Evolutionary conservation across 1,140 invertebrate genomes (phyloP), one percentile per base, ranked within the genome.

Genomic region (Formica exsecta): DNA sequence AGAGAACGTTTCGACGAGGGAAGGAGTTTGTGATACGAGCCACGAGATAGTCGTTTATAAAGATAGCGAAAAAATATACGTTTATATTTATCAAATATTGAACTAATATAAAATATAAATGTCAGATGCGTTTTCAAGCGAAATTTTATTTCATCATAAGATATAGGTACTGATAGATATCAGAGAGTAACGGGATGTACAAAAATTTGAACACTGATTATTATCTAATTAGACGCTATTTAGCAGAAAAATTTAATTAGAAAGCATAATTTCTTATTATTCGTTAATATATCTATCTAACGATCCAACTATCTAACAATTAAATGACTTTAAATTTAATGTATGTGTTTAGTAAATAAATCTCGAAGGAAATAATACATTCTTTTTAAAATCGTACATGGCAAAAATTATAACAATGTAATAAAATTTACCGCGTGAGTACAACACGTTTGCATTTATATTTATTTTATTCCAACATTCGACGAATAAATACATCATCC

Each of bases 21-120:
- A 54, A 80, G 29, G 6, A 68, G 9, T 38, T 66, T 65, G 32
- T 19, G n/a, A 80, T 38, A 48, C 13, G 22, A 68, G 48, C 4
- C 19, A 48, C 19, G 22, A 5, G 51, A 70, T 38, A 16, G 32
- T n/a, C 64, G 44, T 80, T 80, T 68, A 59, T 57, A n/a, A 70
- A 54, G 48, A 29, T 22, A n/a, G 7, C 22, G 11, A 19, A 44
- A 44, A 44, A 41, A 62, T 19, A 68, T 48, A 22, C 13, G 38
- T 68, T 65, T 41, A 41, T 25, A 54, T 54, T 51, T 77, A 19
- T 64, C 25, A 16, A 59, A 16, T 61, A 62, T 62, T 44, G 8
- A 76, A 29, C 13, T 41, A 25, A 44, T 29, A 32, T 22, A 25
- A 41, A 25, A 44, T 29, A 32, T 22, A 25, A 41, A 16, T 41